These are phyloP conservation scores for Alaudala cheleensis DNA, from an alignment of 2,113 vertebrate genomes.

Conservation along the genomic window DNA sequence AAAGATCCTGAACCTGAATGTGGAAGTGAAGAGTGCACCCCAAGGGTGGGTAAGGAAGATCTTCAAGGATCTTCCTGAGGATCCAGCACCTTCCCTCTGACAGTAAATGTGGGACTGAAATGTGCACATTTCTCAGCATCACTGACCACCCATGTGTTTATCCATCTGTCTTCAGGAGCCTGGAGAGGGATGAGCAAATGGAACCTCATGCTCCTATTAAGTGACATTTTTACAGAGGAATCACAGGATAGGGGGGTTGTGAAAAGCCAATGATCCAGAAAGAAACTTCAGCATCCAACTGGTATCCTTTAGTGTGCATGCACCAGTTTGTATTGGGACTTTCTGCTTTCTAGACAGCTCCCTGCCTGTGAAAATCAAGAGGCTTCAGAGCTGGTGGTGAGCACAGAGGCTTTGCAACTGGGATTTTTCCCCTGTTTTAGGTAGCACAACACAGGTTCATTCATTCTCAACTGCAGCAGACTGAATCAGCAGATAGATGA, in stretches of 20 bases:
- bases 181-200: not conserved
- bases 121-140: not conserved
- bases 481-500: not conserved
- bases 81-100: not conserved
- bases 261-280: not conserved
- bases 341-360: not conserved
- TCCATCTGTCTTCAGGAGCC: not conserved
- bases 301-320: not conserved
- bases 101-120: not conserved
- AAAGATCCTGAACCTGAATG: not conserved
- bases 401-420: not conserved
- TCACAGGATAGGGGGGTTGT: not conserved
- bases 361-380: not conserved
- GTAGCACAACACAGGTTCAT: not conserved
- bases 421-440: not conserved
- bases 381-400: not conserved
- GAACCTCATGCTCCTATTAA: not conserved
- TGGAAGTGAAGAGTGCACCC: not conserved
- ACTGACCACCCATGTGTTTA: accelerated
- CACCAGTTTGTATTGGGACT: not conserved
- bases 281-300: not conserved
- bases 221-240: not conserved
- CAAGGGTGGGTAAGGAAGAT: not conserved
- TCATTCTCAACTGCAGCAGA: not conserved
- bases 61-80: not conserved